These are phyloP conservation scores for Trachemys scripta DNA, from an alignment of 2,113 vertebrate species.

Conservation along the genomic window DNA sequence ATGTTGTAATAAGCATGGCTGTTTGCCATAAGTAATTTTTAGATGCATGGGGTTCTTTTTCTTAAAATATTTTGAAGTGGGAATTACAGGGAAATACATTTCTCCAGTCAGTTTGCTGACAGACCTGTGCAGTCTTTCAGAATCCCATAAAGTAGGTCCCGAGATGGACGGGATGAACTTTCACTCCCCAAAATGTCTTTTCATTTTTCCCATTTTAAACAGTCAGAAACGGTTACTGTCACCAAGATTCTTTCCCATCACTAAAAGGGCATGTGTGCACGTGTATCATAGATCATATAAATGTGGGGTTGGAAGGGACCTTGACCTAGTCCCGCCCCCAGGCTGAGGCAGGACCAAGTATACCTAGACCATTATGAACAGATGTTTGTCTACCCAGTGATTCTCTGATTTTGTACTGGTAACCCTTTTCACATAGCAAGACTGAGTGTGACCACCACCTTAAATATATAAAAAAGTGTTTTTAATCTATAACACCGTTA, in stretches of 20 bases:
- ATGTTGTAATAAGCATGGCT: neutral
- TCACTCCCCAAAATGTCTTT: neutral
- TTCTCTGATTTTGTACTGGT: too few species aligned
- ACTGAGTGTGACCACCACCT: too few species aligned
- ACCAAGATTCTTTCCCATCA: neutral
- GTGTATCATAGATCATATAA: too few species aligned
- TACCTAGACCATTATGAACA: too few species aligned
- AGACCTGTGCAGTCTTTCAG: neutral
- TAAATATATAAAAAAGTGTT: too few species aligned
- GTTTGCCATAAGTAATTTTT: neutral
- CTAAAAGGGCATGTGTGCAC: neutral
- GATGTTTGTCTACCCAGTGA: too few species aligned
- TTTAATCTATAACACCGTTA: too few species aligned
- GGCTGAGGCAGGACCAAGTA: too few species aligned
- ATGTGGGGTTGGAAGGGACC: too few species aligned
- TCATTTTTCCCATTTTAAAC: neutral
- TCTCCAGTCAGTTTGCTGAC: too few species aligned
- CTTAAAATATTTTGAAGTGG: neutral
- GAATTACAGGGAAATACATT: neutral
- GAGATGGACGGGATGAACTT: neutral
- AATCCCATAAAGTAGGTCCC: neutral
- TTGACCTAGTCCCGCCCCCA: too few species aligned
- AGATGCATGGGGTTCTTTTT: neutral
- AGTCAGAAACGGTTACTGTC: neutral
- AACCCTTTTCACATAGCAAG: too few species aligned